Evolutionary conservation across 2,888 invertebrate species (phyloP).

Genomic region (Cenopis cana): DNA sequence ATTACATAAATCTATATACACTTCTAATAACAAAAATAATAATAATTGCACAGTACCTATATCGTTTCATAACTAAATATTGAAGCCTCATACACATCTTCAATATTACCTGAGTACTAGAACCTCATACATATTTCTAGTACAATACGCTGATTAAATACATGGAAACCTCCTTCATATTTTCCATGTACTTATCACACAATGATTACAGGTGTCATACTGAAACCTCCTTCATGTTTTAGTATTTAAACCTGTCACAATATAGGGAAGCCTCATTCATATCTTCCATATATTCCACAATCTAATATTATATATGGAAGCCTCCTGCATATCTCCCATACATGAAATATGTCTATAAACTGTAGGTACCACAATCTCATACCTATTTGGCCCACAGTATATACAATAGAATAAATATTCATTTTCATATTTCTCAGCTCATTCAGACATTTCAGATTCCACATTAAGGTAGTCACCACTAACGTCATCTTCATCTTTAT

Average conservation of each 20-base stretch:
- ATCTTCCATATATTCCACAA: too few species aligned
- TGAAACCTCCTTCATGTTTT: background rate
- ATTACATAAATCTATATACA: too few species aligned
- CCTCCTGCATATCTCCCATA: background rate
- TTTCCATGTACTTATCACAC: too few species aligned
- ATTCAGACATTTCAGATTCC: constrained; percentile 3
- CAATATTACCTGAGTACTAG: background rate
- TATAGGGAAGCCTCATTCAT: background rate
- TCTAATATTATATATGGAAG: too few species aligned
- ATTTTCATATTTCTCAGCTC: background rate
- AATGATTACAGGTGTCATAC: too few species aligned
- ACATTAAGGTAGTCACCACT: background rate
- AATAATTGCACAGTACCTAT: too few species aligned
- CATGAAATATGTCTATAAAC: background rate
- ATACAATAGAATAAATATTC: too few species aligned
- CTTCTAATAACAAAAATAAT: too few species aligned
- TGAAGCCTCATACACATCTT: background rate
- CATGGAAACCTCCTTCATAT: background rate
- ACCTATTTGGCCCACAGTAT: background rate
- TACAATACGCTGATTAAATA: too few species aligned
- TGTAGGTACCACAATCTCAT: background rate
- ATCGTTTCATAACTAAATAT: background rate
- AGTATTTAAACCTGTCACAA: background rate
- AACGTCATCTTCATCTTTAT: background rate
- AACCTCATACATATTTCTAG: constrained; percentile 1